A percentile compares a stretch with the other conserved stretches of the same genome.
These are phyloP conservation scores for Natator depressus DNA, from an alignment of 2,113 vertebrate genomes.

Conservation along the genomic window DNA sequence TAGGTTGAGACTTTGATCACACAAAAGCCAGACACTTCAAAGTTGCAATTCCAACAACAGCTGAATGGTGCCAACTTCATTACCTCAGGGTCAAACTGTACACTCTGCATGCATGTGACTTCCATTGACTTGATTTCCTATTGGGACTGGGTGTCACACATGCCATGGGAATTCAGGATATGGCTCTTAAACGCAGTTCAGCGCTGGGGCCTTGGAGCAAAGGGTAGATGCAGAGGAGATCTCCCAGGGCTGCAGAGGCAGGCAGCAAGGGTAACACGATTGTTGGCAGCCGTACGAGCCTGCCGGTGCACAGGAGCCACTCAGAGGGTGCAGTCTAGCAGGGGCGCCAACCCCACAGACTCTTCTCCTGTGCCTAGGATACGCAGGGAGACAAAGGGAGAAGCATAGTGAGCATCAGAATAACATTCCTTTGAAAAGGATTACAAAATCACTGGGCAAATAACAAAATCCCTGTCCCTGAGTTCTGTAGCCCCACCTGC, in stretches of 20 bases:
- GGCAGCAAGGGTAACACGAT: neutral
- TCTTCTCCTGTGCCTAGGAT: neutral
- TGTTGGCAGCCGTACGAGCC: neutral
- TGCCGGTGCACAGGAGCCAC: neutral
- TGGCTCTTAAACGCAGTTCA: neutral
- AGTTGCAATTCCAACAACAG: neutral
- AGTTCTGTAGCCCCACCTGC: neutral
- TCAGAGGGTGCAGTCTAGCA: neutral
- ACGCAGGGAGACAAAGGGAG: neutral
- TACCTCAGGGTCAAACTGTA: too few relatives aligned
- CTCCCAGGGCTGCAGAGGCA: neutral
- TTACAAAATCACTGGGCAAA: neutral
- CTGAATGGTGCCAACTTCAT: too few relatives aligned
- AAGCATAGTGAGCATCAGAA: neutral
- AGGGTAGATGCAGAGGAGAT: neutral
- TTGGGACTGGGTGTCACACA: neutral
- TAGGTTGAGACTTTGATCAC: neutral
- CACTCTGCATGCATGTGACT: too few relatives aligned
- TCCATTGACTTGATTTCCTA: neutral
- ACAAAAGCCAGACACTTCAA: accelerated
- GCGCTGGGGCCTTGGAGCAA: neutral
- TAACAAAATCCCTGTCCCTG: neutral
- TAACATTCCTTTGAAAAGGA: neutral
- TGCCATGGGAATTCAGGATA: too few relatives aligned
- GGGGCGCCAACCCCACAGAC: neutral